Base-by-base conservation (phyloP, 1,140 invertebrate genomes). In the Drosophila sp. region DNA sequence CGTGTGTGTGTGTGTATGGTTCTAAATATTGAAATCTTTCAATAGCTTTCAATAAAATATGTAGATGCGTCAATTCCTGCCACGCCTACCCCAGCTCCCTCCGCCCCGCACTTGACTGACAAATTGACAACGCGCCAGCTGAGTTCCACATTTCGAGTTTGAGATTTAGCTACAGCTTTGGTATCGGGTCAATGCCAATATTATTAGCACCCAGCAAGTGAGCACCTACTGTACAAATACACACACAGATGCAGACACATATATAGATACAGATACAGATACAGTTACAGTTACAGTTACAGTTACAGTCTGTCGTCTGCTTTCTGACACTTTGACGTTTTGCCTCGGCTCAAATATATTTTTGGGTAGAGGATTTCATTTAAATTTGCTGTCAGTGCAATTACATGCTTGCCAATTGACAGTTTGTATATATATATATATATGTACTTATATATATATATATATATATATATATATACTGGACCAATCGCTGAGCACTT, bases 1-100 rank as follows among this genome's bases (percentile, higher is more conserved):
- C 4, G 21, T 21, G 21, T 21, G 21, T 51, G 21, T 43, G 61
- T 64, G 63, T 38, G 36, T 46, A 34, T 38, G 16, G 59, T 32
- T 70, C 76, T 62, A 72, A 65, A 86, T 89, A 89, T 87, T 77
- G 80, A 91, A 80, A 91, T 80, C 77, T 78, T 90, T 77, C 89
- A 86, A 90, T 90, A 89, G 89, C 82, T 86, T 90, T 91, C 80
- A 90, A 90, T 89, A 83, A 89, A 89, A 90, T 91, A 90, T 89
- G 89, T 76, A 90, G 87, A 90, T 89, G 75, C 82, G 71, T 76
- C 71, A 63, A 64, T 43, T 59, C 48, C 59, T 13, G 16, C 0
- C 27, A 29, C 48, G 25, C 27, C 48, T 8, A 5, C 40, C 5
- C 4, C 36, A n/a, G 4, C 27, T 6, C 13, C 11, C 16, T 13